Base-by-base conservation (phyloP, 2,113 vertebrate species). In the Sturnus vulgaris region DNA sequence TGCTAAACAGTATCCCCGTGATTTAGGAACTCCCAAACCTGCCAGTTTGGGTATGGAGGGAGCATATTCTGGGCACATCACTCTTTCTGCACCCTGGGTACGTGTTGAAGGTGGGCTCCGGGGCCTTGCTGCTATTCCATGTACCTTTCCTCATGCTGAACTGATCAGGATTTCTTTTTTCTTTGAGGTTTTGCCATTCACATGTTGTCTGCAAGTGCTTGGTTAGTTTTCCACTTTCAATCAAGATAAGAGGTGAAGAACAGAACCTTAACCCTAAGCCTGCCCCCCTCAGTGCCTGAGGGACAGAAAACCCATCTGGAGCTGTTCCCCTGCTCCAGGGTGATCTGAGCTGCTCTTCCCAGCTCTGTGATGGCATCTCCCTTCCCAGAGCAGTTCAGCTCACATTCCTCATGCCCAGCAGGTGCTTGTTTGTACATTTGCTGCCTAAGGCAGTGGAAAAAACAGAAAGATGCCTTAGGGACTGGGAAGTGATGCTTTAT, bases 381-480 rank as follows among this genome's bases (percentile, higher is more conserved):
- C 20, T 65, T 86, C 46, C 80, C 75, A 30, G 55, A 65, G 44
- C 59, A 80, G 70, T 73, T 92, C 37, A 39, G 89, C 61, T 91
- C 35, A 8, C 1, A 3, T 80, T 90, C 65, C 66, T 92, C 24
- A 2, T 63, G 82, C 85, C 76, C 9, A 4, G 70, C 35, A 21
- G 59, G 35, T 63, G 35, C 30, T 7, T 90, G 46, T 61, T 90
- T 59, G 81, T 85, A 77, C 35, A 12, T 83, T 82, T 80, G 33
- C 95, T 90, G 90, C 90, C 82, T 87, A 59, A 95, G 87, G 92
- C 64, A 22, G 55, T 71, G 71, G 70, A 92, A 92, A 79, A 95
- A 90, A 40, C 46, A 72, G 31, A 23, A 60, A 60, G 52, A 23
- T 1, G 3, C 87, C 82, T 87, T 30, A 0, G 87, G 89, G 84